These are phyloP conservation scores for Scelioninae gen. 1 DNA, from an alignment of 2,888 invertebrate species.

Conservation along the genomic window DNA sequence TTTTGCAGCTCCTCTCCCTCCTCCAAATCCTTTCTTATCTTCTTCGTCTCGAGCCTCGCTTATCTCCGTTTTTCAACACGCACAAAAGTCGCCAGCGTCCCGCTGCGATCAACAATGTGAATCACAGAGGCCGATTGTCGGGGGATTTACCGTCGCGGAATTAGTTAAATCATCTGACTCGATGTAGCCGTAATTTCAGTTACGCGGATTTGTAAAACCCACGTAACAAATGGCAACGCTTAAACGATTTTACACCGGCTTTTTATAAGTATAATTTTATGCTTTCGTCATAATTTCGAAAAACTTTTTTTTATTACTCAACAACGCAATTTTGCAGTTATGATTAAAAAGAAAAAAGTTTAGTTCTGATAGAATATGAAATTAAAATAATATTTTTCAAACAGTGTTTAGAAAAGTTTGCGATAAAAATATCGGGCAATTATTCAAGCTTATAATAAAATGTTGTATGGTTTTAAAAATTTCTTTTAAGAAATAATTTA, in stretches of 20 bases:
- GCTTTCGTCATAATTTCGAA: neutral
- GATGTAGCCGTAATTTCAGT: conserved; percentile 37
- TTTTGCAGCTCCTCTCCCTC: conserved; percentile 31
- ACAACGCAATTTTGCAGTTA: too few species aligned
- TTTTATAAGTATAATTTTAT: conserved; percentile 2
- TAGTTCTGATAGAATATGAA: too few species aligned
- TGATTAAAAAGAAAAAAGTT: too few species aligned
- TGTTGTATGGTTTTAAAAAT: too few species aligned
- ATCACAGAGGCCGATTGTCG: conserved; percentile 43
- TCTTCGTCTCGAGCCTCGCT: conserved; percentile 40
- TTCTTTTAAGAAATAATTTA: too few species aligned
- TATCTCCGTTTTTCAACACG: conserved; percentile 59
- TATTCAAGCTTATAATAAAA: too few species aligned
- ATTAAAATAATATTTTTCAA: too few species aligned
- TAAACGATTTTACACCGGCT: conserved; percentile 29
- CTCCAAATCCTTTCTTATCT: conserved; percentile 62
- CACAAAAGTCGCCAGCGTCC: conserved; percentile 53
- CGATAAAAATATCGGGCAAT: too few species aligned
- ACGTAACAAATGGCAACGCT: conserved; percentile 21
- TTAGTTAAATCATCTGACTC: conserved; percentile 59
- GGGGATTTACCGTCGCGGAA: conserved; percentile 49
- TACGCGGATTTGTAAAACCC: conserved; percentile 33
- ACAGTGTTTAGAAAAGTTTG: too few species aligned
- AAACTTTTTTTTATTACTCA: too few species aligned
- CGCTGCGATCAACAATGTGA: conserved; percentile 39